Evolutionary conservation across 2,888 invertebrate genomes (phyloP).

Genomic region (Anoplius nigerrimus): DNA sequence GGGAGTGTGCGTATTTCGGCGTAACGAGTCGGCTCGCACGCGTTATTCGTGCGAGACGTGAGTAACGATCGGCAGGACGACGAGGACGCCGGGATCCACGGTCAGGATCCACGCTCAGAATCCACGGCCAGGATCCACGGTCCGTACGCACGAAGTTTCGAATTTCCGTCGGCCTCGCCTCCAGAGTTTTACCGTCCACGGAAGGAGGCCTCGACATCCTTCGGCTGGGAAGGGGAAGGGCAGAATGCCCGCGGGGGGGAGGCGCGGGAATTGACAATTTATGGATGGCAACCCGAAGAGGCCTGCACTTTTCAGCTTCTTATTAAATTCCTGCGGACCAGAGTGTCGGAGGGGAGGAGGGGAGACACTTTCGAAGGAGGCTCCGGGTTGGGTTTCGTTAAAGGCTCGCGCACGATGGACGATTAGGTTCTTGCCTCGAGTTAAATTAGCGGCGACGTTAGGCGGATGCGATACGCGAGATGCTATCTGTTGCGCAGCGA

Average conservation of each 20-base stretch:
- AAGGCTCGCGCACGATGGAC: too few species aligned
- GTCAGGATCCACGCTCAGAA: conserved; percentile 47
- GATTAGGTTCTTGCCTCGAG: too few species aligned
- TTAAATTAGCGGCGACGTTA: too few species aligned
- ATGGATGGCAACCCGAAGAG: conserved; percentile 52
- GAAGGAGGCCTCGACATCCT: conserved; percentile 24
- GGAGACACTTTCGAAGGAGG: conserved; percentile 62
- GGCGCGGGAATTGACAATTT: conserved; percentile 65
- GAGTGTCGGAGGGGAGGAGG: conserved; percentile 45
- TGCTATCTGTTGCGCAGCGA: too few species aligned
- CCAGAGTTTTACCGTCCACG: conserved; percentile 40
- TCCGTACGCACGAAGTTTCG: conserved; percentile 39
- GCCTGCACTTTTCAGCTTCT: conserved; percentile 10
- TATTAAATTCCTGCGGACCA: too few species aligned
- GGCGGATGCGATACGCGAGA: background rate
- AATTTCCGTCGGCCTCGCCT: conserved; percentile 48
- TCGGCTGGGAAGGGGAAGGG: conserved; percentile 14
- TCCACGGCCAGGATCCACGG: conserved; percentile 26
- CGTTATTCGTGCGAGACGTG: conserved; percentile 54
- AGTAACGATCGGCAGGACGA: conserved; percentile 51
- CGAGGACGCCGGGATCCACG: conserved; percentile 2
- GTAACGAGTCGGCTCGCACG: conserved; percentile 56
- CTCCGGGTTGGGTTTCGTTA: background rate
- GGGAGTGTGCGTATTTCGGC: conserved; percentile 52
- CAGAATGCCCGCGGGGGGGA: conserved; percentile 16